Conservation (phyloP, 2,797 vertebrate genomes). For the Pantherophis alleghaniensis region DNA sequence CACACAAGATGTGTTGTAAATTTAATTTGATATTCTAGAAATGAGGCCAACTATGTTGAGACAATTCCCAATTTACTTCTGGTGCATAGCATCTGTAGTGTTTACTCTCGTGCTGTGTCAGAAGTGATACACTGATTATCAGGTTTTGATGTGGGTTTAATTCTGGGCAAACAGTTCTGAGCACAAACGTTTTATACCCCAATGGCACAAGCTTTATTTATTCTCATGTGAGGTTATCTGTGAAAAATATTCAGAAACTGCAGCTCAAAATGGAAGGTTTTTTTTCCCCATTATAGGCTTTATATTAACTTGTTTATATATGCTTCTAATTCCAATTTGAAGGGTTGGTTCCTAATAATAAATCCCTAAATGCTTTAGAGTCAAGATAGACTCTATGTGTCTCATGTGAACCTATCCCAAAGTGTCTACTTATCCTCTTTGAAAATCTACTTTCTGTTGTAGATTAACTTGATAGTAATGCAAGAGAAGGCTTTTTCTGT, state of each 20-base stretch:
- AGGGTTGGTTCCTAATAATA: neutral
- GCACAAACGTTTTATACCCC: neutral
- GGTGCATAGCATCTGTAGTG: neutral
- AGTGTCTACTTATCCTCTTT: neutral
- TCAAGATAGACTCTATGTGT: neutral
- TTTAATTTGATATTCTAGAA: neutral
- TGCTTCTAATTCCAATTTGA: neutral
- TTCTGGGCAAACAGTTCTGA: neutral
- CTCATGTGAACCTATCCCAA: neutral
- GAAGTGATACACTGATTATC: neutral
- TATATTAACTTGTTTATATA: neutral
- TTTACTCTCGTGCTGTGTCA: neutral
- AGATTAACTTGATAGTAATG: neutral
- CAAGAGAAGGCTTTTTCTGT: neutral
- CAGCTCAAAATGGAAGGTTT: neutral
- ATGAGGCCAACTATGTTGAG: neutral
- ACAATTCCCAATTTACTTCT: neutral
- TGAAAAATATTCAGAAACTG: neutral
- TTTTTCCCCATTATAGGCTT: neutral
- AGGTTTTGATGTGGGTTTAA: neutral
- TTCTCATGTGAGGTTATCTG: neutral
- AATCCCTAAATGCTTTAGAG: neutral
- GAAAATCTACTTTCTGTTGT: neutral
- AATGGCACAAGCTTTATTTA: neutral
- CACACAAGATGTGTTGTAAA: neutral